Percentiles rank a stretch among this genome's conserved stretches.
Conservation (phyloP, 2,888 invertebrate species). For the Pseudococcus longispinus region DNA sequence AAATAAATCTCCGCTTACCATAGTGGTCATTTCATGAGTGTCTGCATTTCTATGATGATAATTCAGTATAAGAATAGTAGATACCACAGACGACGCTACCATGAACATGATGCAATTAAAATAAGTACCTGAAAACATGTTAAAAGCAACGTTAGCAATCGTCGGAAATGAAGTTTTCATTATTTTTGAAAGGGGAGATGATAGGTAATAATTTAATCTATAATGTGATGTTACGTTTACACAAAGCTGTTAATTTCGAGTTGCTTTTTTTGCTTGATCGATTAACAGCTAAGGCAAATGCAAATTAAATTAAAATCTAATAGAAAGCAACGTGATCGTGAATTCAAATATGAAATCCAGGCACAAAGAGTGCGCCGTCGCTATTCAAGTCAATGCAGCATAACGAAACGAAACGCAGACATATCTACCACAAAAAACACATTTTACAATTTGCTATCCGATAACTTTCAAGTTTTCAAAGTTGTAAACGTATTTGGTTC, state of each 20-base stretch:
- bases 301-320: slow-evolving; percentile 8
- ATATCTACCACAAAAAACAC: not conserved
- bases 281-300: slow-evolving; percentile 2
- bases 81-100: slow-evolving; percentile 97
- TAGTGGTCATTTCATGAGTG: slow-evolving; percentile 95
- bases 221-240: not conserved
- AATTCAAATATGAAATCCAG: not conserved
- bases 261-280: not conserved
- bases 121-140: slow-evolving; percentile 79
- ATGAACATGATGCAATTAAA: slow-evolving; percentile 99
- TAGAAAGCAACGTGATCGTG: slow-evolving; percentile 7
- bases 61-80: slow-evolving; percentile 96
- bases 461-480: no score
- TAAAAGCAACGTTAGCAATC: not conserved
- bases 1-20: slow-evolving; percentile 72
- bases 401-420: not conserved
- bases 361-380: not conserved
- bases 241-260: slow-evolving; percentile 1
- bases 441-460: not conserved
- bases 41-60: slow-evolving; percentile 97
- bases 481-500: no score
- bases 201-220: not conserved
- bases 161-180: not conserved
- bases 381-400: not conserved
- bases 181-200: slow-evolving; percentile 3